A percentile compares a stretch with the other conserved stretches of the same genome.
Evolutionary conservation across 2,113 vertebrate species (phyloP).

Genomic region (Numenius arquata): DNA sequence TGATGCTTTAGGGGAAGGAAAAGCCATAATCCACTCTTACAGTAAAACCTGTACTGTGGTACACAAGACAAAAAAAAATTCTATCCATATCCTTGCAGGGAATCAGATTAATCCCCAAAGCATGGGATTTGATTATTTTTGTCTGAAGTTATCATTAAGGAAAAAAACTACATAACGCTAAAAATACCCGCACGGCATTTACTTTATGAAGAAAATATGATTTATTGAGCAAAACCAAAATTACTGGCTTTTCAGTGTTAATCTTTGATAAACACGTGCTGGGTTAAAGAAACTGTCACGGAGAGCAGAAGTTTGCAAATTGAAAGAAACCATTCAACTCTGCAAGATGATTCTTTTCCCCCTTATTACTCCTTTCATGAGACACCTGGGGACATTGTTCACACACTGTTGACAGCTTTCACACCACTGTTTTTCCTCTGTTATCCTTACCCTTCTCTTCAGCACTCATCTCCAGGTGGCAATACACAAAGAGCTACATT

Average conservation of each 20-base stretch:
- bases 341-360: not conserved
- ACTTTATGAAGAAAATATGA: constrained; percentile 57
- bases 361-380: constrained; percentile 29
- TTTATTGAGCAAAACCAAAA: constrained; percentile 56
- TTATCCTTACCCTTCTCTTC: not conserved
- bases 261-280: constrained; percentile 46
- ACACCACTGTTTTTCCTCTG: not conserved
- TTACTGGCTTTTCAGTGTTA: constrained; percentile 42
- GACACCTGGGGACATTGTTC: constrained; percentile 27
- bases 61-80: constrained; percentile 1
- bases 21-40: constrained; percentile 33
- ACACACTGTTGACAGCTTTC: constrained; percentile 27
- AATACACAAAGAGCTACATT: not conserved
- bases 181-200: constrained; percentile 46
- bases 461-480: not conserved
- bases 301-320: constrained; percentile 36
- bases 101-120: constrained; percentile 72
- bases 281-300: constrained; percentile 12
- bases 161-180: constrained; percentile 46
- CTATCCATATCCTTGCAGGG: constrained; percentile 49
- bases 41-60: constrained; percentile 36
- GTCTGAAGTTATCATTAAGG: constrained; percentile 68
- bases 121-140: constrained; percentile 70
- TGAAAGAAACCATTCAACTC: constrained; percentile 40
- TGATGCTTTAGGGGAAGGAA: not conserved